Conservation (phyloP, 1,140 invertebrate species). For the Chironomus striatipennis region DNA sequence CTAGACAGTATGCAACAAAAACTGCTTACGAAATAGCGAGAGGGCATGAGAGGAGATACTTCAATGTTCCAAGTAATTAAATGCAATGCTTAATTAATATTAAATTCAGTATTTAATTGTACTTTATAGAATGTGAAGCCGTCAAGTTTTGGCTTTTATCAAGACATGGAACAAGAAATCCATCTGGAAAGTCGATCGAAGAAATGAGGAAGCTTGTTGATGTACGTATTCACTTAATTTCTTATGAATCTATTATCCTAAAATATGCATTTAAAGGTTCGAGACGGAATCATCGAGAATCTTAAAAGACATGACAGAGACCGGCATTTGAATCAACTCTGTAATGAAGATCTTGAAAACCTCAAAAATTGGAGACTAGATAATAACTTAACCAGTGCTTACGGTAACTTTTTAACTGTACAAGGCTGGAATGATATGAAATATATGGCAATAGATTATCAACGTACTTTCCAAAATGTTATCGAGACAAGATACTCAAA, state of each 20-base stretch:
- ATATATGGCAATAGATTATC: slow-evolving; percentile 50
- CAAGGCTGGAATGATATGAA: slow-evolving; percentile 51
- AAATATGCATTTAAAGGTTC: slow-evolving; percentile 29
- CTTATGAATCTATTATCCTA: background rate
- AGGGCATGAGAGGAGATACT: slow-evolving; percentile 41
- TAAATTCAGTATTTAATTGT: slow-evolving; percentile 8
- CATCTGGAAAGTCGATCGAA: slow-evolving; percentile 44
- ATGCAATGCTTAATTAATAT: slow-evolving; percentile 26
- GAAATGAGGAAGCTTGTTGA: slow-evolving; percentile 44
- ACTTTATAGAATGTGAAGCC: slow-evolving; percentile 47
- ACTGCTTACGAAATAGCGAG: slow-evolving; percentile 54
- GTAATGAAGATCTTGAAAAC: slow-evolving; percentile 47
- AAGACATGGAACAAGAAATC: slow-evolving; percentile 54
- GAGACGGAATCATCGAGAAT: slow-evolving; percentile 48
- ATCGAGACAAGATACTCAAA: slow-evolving; percentile 35
- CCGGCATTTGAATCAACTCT: slow-evolving; percentile 43
- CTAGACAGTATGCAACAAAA: slow-evolving; percentile 51
- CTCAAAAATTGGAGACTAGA: slow-evolving; percentile 52
- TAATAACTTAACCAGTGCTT: slow-evolving; percentile 45
- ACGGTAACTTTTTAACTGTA: slow-evolving; percentile 46
- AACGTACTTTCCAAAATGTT: slow-evolving; percentile 44
- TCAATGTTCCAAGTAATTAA: slow-evolving; percentile 46
- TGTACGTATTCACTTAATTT: slow-evolving; percentile 33
- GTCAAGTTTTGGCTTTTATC: slow-evolving; percentile 53
- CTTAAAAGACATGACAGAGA: slow-evolving; percentile 40